Evolutionary conservation across 23 tunicate species (phyloP).

Genomic region (Ascidia mentula): DNA sequence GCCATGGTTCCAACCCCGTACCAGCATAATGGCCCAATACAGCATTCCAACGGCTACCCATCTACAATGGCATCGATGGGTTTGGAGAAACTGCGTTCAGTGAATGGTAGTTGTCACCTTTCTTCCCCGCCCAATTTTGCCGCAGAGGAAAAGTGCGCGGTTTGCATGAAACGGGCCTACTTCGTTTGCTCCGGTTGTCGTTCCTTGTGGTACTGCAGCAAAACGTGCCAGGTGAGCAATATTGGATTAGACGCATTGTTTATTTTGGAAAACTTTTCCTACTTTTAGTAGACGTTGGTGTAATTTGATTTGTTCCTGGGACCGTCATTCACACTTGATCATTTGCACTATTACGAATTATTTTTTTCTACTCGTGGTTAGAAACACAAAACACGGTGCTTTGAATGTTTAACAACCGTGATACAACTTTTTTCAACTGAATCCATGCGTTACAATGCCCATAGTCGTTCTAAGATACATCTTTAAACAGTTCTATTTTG

Average conservation of each 20-base stretch:
- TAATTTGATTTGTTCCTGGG: too few relatives aligned
- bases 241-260: background rate
- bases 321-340: too few relatives aligned
- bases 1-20: background rate
- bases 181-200: slow-evolving; percentile 46
- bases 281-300: too few relatives aligned
- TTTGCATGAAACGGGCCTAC: slow-evolving; percentile 29
- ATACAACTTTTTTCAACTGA: too few relatives aligned
- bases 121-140: background rate
- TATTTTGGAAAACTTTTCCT: too few relatives aligned
- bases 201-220: slow-evolving; percentile 46
- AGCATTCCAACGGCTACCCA: background rate
- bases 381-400: too few relatives aligned
- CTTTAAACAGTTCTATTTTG: too few relatives aligned
- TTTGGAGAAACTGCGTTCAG: background rate
- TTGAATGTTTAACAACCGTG: too few relatives aligned
- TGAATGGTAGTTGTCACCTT: background rate
- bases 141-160: slow-evolving; percentile 22
- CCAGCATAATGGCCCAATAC: background rate
- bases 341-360: too few relatives aligned
- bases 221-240: slow-evolving; percentile 35
- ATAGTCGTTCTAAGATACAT: too few relatives aligned
- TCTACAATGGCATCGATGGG: background rate
- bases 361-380: too few relatives aligned
- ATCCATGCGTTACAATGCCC: too few relatives aligned